These are phyloP conservation scores for Edolisoma coerulescens DNA, from an alignment of 2,113 vertebrate genomes.

Conservation along the genomic window DNA sequence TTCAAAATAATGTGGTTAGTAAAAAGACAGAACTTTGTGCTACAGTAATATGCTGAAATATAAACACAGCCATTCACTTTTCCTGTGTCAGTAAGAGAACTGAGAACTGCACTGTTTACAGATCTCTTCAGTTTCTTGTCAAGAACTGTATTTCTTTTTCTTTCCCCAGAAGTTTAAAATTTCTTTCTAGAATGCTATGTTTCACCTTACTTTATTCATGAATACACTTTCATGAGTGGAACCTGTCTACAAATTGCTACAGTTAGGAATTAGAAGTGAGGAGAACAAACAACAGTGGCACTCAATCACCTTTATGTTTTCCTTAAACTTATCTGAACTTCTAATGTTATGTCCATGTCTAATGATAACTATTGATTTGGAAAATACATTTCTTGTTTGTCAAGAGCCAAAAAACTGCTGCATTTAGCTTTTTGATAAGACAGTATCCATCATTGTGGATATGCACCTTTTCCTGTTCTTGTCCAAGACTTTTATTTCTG, in stretches of 20 bases:
- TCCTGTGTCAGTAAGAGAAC: background rate
- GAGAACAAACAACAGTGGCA: background rate
- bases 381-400: background rate
- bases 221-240: background rate
- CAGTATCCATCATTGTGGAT: background rate
- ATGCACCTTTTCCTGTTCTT: background rate
- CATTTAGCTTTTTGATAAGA: background rate
- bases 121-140: background rate
- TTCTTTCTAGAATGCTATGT: background rate
- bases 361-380: background rate
- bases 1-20: background rate
- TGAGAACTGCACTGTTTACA: background rate
- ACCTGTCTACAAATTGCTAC: background rate
- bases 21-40: background rate
- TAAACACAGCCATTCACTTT: background rate
- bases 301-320: background rate
- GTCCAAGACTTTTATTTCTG: background rate
- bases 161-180: background rate
- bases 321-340: background rate
- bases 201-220: background rate
- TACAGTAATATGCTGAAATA: background rate
- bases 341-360: background rate
- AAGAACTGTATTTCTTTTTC: background rate
- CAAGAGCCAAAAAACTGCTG: background rate
- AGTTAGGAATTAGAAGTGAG: background rate